Evolutionary conservation across 1,140 invertebrate species (phyloP).

Genomic region (Gonioctena quinquepunctata): DNA sequence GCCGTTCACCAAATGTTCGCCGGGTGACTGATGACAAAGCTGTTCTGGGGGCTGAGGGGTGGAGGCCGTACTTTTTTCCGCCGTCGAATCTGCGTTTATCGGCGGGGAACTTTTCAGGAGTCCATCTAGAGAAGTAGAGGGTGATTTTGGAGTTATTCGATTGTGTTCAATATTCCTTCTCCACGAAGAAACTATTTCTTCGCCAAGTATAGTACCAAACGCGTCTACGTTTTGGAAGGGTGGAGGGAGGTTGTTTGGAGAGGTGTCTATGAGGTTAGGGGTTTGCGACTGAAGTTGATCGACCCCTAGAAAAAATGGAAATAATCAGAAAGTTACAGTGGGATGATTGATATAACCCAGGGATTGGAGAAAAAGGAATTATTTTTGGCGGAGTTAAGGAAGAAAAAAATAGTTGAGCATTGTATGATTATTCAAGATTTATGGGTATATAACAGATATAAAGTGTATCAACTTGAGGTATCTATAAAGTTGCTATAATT

Average conservation of each 20-base stretch:
- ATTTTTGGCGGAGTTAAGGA: too few species aligned
- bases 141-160: conserved; percentile 55
- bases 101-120: conserved; percentile 53
- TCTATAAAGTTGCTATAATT: conserved; percentile 7
- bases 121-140: conserved; percentile 30
- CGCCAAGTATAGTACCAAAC: conserved; percentile 72
- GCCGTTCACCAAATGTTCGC: conserved; percentile 46
- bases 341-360: not conserved
- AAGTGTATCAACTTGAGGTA: not conserved
- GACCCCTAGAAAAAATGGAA: conserved; percentile 50
- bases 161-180: conserved; percentile 68
- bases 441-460: not conserved
- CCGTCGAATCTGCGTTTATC: conserved; percentile 42
- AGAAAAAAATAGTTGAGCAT: too few species aligned
- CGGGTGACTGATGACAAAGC: conserved; percentile 41
- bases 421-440: not conserved
- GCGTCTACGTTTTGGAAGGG: conserved; percentile 71
- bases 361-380: not conserved
- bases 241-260: conserved; percentile 61
- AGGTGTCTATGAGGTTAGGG: conserved; percentile 43
- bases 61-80: conserved; percentile 52
- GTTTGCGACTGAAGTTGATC: conserved; percentile 49
- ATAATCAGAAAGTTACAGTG: not conserved
- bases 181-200: conserved; percentile 80
- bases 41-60: conserved; percentile 47